Conservation (phyloP, 2,888 invertebrate species). For the Tetrapedia diversipes region DNA sequence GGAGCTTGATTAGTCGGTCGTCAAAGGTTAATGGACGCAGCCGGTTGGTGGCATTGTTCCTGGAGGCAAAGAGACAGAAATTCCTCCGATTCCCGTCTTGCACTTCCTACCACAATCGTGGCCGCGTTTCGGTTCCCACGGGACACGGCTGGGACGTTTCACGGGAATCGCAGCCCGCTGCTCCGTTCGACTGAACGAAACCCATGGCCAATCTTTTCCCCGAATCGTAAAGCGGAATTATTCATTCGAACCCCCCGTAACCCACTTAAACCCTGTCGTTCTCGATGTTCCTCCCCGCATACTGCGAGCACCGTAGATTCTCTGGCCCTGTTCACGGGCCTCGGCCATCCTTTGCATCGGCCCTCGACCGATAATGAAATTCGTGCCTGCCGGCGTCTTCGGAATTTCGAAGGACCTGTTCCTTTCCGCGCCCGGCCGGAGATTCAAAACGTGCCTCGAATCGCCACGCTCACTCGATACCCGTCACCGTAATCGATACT, state of each 20-base stretch:
- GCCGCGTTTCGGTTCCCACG: not conserved
- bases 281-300: no score
- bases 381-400: slow-evolving; percentile 3
- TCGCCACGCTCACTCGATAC: not conserved
- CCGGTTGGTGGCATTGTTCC: no score
- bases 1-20: no score
- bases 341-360: slow-evolving; percentile 25
- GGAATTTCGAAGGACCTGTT: not conserved
- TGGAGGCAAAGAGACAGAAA: no score
- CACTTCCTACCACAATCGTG: no score
- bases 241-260: slow-evolving; percentile 19
- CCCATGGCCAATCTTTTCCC: slow-evolving; percentile 37
- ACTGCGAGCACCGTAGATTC: no score
- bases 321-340: slow-evolving; percentile 3
- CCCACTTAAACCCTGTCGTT: slow-evolving; percentile 23
- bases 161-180: not conserved
- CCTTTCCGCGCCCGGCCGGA: slow-evolving; percentile 3
- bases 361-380: slow-evolving; percentile 44
- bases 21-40: no score
- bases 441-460: slow-evolving; percentile 41
- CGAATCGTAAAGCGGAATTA: slow-evolving; percentile 28
- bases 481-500: slow-evolving; percentile 11
- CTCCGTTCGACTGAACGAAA: slow-evolving; percentile 13
- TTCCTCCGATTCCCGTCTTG: no score
- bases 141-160: not conserved